Evolutionary conservation across 1,140 invertebrate genomes (phyloP).

Genomic region (Micrasema minimum): DNA sequence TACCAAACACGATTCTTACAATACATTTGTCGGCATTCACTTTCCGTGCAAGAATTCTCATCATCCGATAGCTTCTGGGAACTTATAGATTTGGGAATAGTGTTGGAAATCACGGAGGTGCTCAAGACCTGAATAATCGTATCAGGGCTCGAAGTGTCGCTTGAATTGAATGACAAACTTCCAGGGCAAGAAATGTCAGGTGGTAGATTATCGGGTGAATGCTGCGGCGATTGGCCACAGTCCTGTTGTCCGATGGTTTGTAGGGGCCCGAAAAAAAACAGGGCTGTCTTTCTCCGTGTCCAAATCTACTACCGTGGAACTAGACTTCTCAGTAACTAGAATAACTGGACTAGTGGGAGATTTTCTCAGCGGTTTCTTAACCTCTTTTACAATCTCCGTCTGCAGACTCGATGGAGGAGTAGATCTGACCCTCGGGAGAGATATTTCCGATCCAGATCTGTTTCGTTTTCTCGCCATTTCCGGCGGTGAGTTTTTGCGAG

Average conservation of each 20-base stretch:
- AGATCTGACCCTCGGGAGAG: conserved; percentile 31
- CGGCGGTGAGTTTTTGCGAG: conserved; percentile 62
- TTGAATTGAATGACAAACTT: conserved; percentile 65
- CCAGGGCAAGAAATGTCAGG: conserved; percentile 62
- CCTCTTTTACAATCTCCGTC: conserved; percentile 19
- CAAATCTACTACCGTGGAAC: conserved; percentile 55
- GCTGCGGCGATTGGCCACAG: conserved; percentile 57
- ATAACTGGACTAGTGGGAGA: conserved; percentile 64
- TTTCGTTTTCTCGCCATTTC: conserved; percentile 60
- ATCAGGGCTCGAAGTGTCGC: conserved; percentile 65
- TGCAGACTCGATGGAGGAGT: conserved; percentile 39
- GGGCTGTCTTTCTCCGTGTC: conserved; percentile 57
- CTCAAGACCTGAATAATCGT: conserved; percentile 64
- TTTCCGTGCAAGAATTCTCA: conserved; percentile 61
- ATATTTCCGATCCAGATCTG: conserved; percentile 61
- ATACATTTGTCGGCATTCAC: conserved; percentile 58
- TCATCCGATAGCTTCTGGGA: conserved; percentile 67
- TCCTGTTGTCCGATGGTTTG: conserved; percentile 39
- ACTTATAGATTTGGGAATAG: conserved; percentile 63
- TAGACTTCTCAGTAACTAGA: conserved; percentile 37
- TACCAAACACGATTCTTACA: conserved; percentile 71
- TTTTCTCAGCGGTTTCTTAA: conserved; percentile 58
- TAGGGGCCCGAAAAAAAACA: conserved; percentile 52
- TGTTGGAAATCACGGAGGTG: conserved; percentile 57
- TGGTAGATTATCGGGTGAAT: conserved; percentile 60